Evolutionary conservation across 2,888 invertebrate genomes (phyloP).

Genomic region (Lycia hirtaria): DNA sequence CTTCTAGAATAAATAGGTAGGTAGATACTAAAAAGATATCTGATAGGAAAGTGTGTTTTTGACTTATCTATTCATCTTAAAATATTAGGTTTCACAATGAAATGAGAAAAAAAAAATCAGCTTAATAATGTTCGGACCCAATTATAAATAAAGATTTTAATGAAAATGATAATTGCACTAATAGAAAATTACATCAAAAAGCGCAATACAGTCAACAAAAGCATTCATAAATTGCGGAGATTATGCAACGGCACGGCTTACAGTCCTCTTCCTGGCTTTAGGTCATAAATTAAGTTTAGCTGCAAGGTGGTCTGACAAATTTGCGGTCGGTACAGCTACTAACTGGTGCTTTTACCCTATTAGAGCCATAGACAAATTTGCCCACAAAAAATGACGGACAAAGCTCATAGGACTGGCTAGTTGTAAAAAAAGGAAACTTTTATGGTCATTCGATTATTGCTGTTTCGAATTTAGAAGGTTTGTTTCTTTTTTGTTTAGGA

Average conservation of each 20-base stretch:
- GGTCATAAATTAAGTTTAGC: slow-evolving; percentile 80
- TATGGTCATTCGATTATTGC: slow-evolving; percentile 25
- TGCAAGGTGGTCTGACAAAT: slow-evolving; percentile 85
- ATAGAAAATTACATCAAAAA: slow-evolving; percentile 61
- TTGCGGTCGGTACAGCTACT: slow-evolving; percentile 74
- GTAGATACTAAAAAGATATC: background rate
- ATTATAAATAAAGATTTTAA: slow-evolving; percentile 12
- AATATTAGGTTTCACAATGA: background rate
- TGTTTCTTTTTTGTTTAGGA: slow-evolving; percentile 6
- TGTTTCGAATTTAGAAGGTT: slow-evolving; percentile 34
- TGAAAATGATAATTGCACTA: slow-evolving; percentile 44
- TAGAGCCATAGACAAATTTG: slow-evolving; percentile 51
- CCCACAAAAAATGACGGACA: slow-evolving; percentile 36
- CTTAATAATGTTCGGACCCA: background rate
- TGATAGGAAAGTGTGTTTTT: too few relatives aligned
- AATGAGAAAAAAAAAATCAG: background rate
- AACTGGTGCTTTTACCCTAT: slow-evolving; percentile 61
- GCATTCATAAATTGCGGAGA: slow-evolving; percentile 77
- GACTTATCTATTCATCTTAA: too few relatives aligned
- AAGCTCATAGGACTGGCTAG: slow-evolving; percentile 27
- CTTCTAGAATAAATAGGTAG: background rate
- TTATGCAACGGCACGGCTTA: slow-evolving; percentile 82
- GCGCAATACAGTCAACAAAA: slow-evolving; percentile 73
- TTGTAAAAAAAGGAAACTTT: slow-evolving; percentile 35
- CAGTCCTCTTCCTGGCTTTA: slow-evolving; percentile 78